Evolutionary conservation across 2,113 vertebrate species (phyloP), one percentile per base, ranked within the genome.

Genomic region (Brachyistius frenatus): DNA sequence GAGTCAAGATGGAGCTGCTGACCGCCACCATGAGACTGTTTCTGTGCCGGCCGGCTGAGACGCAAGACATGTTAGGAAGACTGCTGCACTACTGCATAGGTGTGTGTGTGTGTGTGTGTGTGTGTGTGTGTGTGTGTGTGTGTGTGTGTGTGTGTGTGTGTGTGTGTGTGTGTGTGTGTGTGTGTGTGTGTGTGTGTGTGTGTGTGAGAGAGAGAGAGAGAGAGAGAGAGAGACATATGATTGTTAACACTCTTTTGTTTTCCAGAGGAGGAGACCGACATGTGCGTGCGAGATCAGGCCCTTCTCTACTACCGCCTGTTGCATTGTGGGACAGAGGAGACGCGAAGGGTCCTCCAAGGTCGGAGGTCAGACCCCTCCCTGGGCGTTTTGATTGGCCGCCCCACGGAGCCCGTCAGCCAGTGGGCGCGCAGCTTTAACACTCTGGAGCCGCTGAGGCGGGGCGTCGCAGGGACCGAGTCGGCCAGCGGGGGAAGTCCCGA

Each of bases 281-380:
- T 98, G 97, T 96, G 95, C 0, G 95, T 99, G 2, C 94, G 94
- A 0, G 97, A 99, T 91, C 96, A 96, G 8, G 97, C 96, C 0
- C 89, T 98, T n/a, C 95, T 99, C 89, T 99, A 96, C 90, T 98
- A 98, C 65, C 95, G 96, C 76, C 96, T 99, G 30, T 91, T 99
- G 86, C 95, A 95, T 69, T 79, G 93, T 44, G 96, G 97, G 15
- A 85, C 96, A 57, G 94, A 96, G 35, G 92, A 96, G 47, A 95
- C 94, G 5, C 93, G 91, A 8, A 83, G 74, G 23, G 89, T 98
- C 47, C 89, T 99, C 23, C 96, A 95, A 15, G 96, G 96, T 76
- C 96, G 96, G 23, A 95, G 95, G 84, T 97, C 96, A 8, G 97
- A 99, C 88, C 96, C 96, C 1, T 96, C 95, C 50, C 89, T 99